phyloP scores from a whole-genome alignment of 2,113 vertebrate species.

The Periophthalmus modestus region DNA sequence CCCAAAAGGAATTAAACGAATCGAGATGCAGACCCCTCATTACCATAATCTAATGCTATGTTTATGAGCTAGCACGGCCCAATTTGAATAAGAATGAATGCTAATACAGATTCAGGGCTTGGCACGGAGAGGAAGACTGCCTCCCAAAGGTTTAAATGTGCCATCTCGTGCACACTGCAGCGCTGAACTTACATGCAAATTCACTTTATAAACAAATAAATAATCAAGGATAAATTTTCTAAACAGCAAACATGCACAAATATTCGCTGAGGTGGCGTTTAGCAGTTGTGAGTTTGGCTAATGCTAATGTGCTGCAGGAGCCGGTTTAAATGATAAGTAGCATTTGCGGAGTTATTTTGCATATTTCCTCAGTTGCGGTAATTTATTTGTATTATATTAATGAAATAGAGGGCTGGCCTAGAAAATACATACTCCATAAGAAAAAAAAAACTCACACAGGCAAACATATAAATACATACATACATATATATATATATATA shows the following conservation, averaged over 20 bases:
- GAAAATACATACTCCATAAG: not conserved
- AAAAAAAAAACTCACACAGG: no score
- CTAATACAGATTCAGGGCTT: constrained; percentile 52
- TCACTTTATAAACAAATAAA: constrained; percentile 18
- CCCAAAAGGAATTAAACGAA: constrained; percentile 77
- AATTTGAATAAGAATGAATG: constrained; percentile 74
- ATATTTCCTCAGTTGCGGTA: not conserved
- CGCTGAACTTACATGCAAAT: constrained; percentile 16
- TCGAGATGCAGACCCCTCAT: constrained; percentile 75
- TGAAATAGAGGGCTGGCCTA: not conserved
- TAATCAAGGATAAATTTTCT: constrained; percentile 23
- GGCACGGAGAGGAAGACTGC: constrained; percentile 41
- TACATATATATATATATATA: no score
- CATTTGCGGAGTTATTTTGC: not conserved
- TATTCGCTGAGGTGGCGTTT: constrained; percentile 16
- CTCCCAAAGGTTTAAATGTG: constrained; percentile 50
- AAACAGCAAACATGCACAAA: constrained; percentile 22
- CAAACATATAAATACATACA: no score
- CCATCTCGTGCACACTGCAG: constrained; percentile 20
- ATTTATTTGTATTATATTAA: not conserved
- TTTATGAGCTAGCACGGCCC: constrained; percentile 63
- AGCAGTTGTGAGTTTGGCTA: not conserved
- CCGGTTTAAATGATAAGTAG: not conserved
- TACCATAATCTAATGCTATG: constrained; percentile 81
- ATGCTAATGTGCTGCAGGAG: not conserved